Percentiles rank a stretch among this genome's conserved stretches.
phyloP scores from a whole-genome alignment of 2,113 vertebrate species.

The Neofelis nebulosa region DNA sequence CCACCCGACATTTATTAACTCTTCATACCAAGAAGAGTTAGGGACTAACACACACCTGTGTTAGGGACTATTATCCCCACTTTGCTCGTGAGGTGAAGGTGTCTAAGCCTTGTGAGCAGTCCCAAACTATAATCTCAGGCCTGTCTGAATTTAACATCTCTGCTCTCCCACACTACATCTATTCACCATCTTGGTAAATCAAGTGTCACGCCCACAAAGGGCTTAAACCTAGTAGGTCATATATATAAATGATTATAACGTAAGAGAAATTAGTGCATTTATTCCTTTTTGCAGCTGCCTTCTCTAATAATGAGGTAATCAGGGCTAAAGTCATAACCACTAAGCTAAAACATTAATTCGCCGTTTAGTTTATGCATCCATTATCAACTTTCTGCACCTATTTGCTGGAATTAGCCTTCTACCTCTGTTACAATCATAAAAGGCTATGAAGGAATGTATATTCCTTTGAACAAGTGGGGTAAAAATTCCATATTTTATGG shows the following conservation, averaged over 20 bases:
- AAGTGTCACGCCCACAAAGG: background rate
- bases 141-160: background rate
- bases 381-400: background rate
- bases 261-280: background rate
- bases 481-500: background rate
- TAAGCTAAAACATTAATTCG: background rate
- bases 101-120: background rate
- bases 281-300: background rate
- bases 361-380: background rate
- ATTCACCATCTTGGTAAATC: background rate
- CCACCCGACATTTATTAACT: background rate
- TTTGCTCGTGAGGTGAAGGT: background rate
- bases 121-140: background rate
- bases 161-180: background rate
- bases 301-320: conserved; percentile 14
- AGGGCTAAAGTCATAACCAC: background rate
- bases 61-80: background rate
- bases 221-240: background rate
- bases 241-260: background rate
- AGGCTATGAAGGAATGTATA: background rate
- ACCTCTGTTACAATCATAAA: background rate
- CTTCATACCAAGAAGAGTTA: background rate
- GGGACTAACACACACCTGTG: background rate
- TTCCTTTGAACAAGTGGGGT: background rate
- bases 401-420: background rate